phyloP scores from a whole-genome alignment of 2,888 invertebrate genomes.

The Tenthredo distinguenda region DNA sequence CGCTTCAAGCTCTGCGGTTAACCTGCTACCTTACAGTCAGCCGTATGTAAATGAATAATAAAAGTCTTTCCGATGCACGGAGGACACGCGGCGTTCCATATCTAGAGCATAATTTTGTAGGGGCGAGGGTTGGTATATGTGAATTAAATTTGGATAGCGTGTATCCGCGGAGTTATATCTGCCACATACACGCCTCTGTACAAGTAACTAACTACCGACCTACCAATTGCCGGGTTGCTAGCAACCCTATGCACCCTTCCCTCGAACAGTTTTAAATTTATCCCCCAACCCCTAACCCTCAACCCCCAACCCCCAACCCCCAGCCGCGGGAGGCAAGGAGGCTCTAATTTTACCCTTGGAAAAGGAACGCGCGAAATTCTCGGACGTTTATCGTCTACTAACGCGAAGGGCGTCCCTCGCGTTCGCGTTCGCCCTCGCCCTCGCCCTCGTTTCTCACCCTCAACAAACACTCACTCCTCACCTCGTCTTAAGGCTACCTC shows the following conservation, averaged over 20 bases:
- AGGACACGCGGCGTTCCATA: slow-evolving; percentile 4
- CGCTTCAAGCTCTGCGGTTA: background rate
- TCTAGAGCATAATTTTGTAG: background rate
- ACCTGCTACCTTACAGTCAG: background rate
- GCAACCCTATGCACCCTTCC: background rate
- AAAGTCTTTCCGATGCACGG: slow-evolving; percentile 16
- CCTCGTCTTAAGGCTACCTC: slow-evolving; percentile 22
- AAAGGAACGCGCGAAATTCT: slow-evolving; percentile 29
- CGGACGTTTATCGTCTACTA: slow-evolving; percentile 37
- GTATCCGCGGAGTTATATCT: slow-evolving; percentile 21
- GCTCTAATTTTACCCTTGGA: slow-evolving; percentile 16
- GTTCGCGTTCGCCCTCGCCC: background rate
- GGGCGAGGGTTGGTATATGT: background rate
- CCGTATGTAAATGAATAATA: slow-evolving; percentile 22
- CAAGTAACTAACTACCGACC: background rate
- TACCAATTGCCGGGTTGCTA: background rate
- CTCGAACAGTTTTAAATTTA: slow-evolving; percentile 1
- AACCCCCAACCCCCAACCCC: background rate
- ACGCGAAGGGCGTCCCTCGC: slow-evolving; percentile 24
- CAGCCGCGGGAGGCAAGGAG: background rate
- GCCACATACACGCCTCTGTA: background rate
- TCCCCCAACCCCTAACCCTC: background rate
- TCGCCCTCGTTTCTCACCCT: slow-evolving; percentile 6
- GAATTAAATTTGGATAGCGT: slow-evolving; percentile 27
- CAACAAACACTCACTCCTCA: slow-evolving; percentile 1